Base-by-base conservation (phyloP, 2,888 invertebrate genomes). In the Sialis lutaria region DNA sequence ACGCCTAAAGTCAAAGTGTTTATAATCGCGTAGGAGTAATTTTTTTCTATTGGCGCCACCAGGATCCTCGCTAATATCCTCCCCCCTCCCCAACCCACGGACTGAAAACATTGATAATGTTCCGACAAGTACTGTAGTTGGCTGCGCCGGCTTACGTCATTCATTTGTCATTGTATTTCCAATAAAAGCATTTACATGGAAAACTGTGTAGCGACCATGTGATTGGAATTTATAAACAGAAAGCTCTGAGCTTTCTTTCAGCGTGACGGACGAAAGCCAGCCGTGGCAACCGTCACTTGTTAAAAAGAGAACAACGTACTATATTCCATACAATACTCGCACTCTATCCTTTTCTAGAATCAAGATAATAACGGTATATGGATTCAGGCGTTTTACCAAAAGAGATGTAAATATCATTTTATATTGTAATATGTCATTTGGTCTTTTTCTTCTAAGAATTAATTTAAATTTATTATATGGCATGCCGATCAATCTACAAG, bases 101-200 rank as follows among this genome's bases (percentile, higher is more conserved):
- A n/a, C 10, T 6, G n/a, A 12, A n/a, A 37, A 37, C 37, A 37
- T 37, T 37, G 37, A 37, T 37, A 37, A 37, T 37, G 37, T 37
- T 37, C 37, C 12, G 10, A 31, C 42, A 31, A 42, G 42, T 42
- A 45, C 37, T 35, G 37, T 45, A 33, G 45, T 42, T 10, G 42
- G 31, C 42, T 42, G 45, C 37, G 34, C 35, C 10, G 10, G 22
- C 32, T 34, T 45, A 33, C 45, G 45, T 45, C 45, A 45, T 45
- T 45, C 45, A 45, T 45, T 45, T 45, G 45, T 45, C 45, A 45
- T 45, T 45, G 45, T 45, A 37, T 45, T 45, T 45, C 45, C 45
- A 45, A 45, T 45, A 45, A 45, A 45, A 35, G 45, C 45, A 45
- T 45, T 45, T 45, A 45, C 45, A 45, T 45, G 45, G 45, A 45